These are phyloP conservation scores for Chaetodon trifasciatus DNA, from an alignment of 2,797 vertebrate genomes.

Conservation along the genomic window DNA sequence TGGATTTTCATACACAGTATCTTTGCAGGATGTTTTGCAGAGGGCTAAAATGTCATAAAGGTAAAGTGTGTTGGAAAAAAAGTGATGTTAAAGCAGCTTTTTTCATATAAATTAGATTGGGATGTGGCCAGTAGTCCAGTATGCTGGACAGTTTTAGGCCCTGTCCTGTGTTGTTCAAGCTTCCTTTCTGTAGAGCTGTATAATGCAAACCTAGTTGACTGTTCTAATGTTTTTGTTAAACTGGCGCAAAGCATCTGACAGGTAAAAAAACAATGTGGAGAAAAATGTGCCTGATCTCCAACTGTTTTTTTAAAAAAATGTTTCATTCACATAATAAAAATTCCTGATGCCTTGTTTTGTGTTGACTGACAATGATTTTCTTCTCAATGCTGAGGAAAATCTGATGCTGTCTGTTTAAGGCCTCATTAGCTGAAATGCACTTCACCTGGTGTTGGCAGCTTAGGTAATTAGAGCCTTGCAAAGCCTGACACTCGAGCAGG, in stretches of 20 bases:
- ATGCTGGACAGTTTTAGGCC: neutral
- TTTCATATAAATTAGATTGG: too few relatives aligned
- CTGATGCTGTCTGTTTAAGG: slow-evolving; percentile 25
- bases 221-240: slow-evolving; percentile 1
- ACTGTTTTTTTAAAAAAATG: neutral
- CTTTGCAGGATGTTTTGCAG: neutral
- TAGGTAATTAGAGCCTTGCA: slow-evolving; percentile 46
- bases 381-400: slow-evolving; percentile 6
- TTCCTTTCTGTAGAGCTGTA: neutral
- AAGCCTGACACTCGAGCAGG: slow-evolving; percentile 20
- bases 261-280: neutral
- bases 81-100: too few relatives aligned
- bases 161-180: neutral
- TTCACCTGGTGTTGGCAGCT: slow-evolving; percentile 40
- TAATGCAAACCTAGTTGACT: neutral
- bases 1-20: neutral
- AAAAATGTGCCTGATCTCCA: neutral
- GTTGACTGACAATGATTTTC: neutral
- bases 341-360: neutral
- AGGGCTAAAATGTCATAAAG: neutral
- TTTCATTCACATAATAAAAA: neutral
- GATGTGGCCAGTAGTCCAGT: too few relatives aligned
- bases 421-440: slow-evolving; percentile 36
- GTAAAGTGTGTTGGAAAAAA: neutral
- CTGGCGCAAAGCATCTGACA: neutral